Base-by-base conservation (phyloP, 2,113 vertebrate species). In the Vanacampus margaritifer region DNA sequence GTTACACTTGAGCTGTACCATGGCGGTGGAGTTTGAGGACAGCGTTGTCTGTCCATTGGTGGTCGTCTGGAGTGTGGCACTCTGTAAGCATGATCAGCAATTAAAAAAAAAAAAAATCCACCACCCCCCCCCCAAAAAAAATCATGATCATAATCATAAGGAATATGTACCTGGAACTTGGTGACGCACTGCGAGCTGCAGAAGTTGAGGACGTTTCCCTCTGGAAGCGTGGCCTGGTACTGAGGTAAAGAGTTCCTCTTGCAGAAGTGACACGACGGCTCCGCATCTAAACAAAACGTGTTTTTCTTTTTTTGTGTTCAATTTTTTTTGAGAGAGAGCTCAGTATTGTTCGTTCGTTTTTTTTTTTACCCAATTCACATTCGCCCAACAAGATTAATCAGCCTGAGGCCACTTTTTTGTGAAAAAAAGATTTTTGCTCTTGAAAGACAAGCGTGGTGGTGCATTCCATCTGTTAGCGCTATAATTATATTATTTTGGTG, bases 101-200 rank as follows among this genome's bases (percentile, higher is more conserved):
- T 14, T 54, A 1, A 26, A 24, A 54, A 54, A 24, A 1, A n/a
- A n/a, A 50, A 50, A 21, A 23, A 53, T 2, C 21, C 48, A 17
- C 39, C 39, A n/a, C 48, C 51, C 0, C 3, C 37, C 26, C 24
- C 24, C 24, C 24, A 16, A 14, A 57, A 57, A 57, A 26, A 57
- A n/a, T 14, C 16, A 53, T 7, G 11, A 46, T 6, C 16, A 46
- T 1, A 46, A 46, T 14, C 43, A 46, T 32, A 8, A 8, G 17
- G 86, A 85, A 86, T 75, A 83, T 69, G 7, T 71, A 98, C 96
- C 96, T 98, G 97, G 90, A 98, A 98, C 92, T 98, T 99, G 87
- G 95, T 94, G 78, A 99, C 95, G 91, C 97, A 99, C 87, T 90
- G 94, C 45, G 95, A 98, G 93, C 95, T 98, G 93, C 97, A 99